Base-by-base conservation (phyloP, 2,888 invertebrate genomes). In the Criorhina ranunculi region DNA sequence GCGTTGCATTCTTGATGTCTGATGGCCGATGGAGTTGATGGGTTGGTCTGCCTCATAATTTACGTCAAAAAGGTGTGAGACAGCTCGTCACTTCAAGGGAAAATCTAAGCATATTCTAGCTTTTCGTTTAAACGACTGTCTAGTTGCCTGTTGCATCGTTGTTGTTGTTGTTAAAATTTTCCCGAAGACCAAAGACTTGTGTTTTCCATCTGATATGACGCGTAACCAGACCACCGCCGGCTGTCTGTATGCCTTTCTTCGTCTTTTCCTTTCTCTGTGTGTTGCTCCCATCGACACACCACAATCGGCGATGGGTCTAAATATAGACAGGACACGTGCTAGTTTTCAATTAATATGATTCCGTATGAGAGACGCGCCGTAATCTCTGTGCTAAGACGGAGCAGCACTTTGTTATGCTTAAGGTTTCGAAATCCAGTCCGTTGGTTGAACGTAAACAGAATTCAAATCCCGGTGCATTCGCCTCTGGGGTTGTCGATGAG, bases 341-440 rank as follows among this genome's bases (percentile, higher is more conserved):
- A 85, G 75, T 76, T 85, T 85, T 85, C 85, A 85, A 80, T 85
- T 85, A 80, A 80, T 80, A 80, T 85, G 85, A 85, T 80, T 75
- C 75, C 42, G 57, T 76, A 80, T 85, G 85, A 85, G 69, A 70
- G 80, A 85, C 80, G 79, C 85, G 80, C 24, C 62, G 83, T 79
- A 80, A 85, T 85, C 80, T 79, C 75, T 80, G 37, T 57, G 55
- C 42, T 53, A 49, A 75, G 75, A 67, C 79, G 62, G 49, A 73
- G 76, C 24, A 46, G 83, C 85, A 80, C 80, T 80, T 80, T 80
- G 83, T 85, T 85, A 76, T 80, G 85, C 80, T 85, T 80, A 66
- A 75, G 85, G 75, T 85, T 85, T 85, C 70, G 80, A 85, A 85
- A 85, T 85, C 75, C 85, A 80, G 80, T 64, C 66, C 64, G 69